Conservation (phyloP, 2,888 invertebrate genomes). For the Ephialtes manifestator region DNA sequence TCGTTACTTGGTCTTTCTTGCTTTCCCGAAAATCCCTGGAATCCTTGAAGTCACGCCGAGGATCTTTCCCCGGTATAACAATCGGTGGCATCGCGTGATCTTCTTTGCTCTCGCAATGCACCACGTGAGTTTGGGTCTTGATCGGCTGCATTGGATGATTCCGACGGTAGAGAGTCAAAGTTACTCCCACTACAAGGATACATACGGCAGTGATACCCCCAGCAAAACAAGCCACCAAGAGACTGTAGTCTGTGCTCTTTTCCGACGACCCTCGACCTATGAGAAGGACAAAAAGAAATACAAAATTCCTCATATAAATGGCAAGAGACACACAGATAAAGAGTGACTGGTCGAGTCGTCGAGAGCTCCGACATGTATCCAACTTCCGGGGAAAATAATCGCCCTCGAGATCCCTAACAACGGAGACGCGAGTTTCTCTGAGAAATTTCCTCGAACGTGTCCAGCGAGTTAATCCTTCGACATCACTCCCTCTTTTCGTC, state of each 20-base stretch:
- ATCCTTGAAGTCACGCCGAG: constrained; percentile 50
- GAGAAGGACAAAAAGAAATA: constrained; percentile 18
- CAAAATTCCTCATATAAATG: constrained; percentile 22
- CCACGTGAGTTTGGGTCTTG: constrained; percentile 76
- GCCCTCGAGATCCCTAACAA: constrained; percentile 3
- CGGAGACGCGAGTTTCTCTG: constrained; percentile 23
- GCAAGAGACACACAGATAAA: background rate
- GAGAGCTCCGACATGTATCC: constrained; percentile 1
- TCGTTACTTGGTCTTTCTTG: constrained; percentile 43
- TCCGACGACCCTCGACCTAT: constrained; percentile 81
- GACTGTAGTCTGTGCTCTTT: constrained; percentile 80
- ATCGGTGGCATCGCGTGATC: constrained; percentile 58
- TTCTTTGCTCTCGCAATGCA: constrained; percentile 72
- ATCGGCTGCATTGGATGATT: constrained; percentile 75
- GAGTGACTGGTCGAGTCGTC: background rate
- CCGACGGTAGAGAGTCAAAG: constrained; percentile 81
- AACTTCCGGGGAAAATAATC: constrained; percentile 23
- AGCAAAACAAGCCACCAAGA: constrained; percentile 82
- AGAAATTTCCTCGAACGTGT: constrained; percentile 46
- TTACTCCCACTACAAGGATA: constrained; percentile 82
- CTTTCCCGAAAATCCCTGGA: constrained; percentile 49
- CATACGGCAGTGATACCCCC: constrained; percentile 82
- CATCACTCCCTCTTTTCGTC: constrained; percentile 23
- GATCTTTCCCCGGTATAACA: constrained; percentile 43
- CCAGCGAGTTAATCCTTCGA: constrained; percentile 48